phyloP scores from a whole-genome alignment of 2,888 invertebrate species.

The Stenurella melanura region DNA sequence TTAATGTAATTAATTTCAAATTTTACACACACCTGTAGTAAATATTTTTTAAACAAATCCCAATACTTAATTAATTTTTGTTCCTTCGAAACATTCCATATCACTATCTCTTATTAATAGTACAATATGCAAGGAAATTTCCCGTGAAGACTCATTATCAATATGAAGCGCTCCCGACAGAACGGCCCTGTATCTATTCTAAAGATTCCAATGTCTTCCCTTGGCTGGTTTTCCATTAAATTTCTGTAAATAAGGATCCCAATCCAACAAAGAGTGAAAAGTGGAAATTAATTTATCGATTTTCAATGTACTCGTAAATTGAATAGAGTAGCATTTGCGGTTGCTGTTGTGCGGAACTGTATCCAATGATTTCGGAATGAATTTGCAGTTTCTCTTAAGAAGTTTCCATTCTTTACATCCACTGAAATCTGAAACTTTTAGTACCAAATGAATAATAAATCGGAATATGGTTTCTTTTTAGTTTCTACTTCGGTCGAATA shows the following conservation, averaged over 20 bases:
- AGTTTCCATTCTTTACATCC: neutral
- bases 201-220: constrained; percentile 4
- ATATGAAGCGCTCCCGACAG: neutral
- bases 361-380: neutral
- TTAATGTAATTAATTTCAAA: too few relatives aligned
- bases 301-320: constrained; percentile 15
- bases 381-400: constrained; percentile 11
- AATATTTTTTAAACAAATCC: too few relatives aligned
- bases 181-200: neutral
- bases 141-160: neutral
- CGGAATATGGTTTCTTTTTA: neutral
- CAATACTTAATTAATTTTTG: too few relatives aligned
- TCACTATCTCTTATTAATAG: too few relatives aligned
- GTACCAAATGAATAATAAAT: constrained; percentile 6
- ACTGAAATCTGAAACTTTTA: neutral
- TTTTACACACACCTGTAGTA: too few relatives aligned
- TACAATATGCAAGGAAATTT: neutral
- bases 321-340: constrained; percentile 13
- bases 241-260: constrained; percentile 27
- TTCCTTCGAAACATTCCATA: too few relatives aligned
- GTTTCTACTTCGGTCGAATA: neutral
- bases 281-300: constrained; percentile 28
- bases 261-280: constrained; percentile 10
- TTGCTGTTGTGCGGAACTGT: neutral
- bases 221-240: constrained; percentile 15